These are phyloP conservation scores for Nasalis larvatus DNA, from an alignment of 2,113 vertebrate species.

Conservation along the genomic window DNA sequence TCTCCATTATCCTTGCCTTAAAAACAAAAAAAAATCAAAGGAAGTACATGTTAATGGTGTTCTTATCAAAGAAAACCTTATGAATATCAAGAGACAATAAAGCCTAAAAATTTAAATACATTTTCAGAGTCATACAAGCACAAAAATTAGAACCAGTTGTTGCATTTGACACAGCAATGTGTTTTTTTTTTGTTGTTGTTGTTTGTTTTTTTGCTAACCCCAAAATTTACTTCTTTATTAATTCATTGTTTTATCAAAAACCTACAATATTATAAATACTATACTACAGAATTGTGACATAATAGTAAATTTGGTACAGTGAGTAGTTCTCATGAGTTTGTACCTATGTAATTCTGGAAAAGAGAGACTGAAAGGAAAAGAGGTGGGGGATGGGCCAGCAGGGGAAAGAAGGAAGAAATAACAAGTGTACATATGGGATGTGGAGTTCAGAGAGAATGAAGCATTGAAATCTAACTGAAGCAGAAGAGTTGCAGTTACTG, in stretches of 20 bases:
- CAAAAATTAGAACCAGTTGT: neutral
- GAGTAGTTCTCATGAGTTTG: neutral
- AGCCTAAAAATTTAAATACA: neutral
- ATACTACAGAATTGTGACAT: neutral
- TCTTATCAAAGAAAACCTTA: neutral
- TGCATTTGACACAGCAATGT: neutral
- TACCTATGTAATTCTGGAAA: neutral
- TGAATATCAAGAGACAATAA: neutral
- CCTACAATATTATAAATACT: no score
- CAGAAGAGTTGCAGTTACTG: neutral
- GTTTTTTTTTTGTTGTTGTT: neutral
- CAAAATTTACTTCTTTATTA: neutral
- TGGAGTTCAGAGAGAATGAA: neutral
- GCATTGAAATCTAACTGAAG: neutral
- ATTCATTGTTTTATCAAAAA: neutral
- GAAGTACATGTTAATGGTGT: neutral
- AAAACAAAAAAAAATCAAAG: neutral
- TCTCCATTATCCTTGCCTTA: neutral
- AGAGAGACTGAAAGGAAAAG: neutral
- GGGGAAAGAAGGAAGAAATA: no score
- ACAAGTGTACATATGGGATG: neutral
- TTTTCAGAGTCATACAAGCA: neutral
- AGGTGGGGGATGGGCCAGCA: no score
- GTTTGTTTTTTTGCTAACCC: no score
- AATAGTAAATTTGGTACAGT: neutral